These are phyloP conservation scores for Campylorhamphus procurvoides DNA, from an alignment of 2,113 vertebrate species.

Conservation along the genomic window DNA sequence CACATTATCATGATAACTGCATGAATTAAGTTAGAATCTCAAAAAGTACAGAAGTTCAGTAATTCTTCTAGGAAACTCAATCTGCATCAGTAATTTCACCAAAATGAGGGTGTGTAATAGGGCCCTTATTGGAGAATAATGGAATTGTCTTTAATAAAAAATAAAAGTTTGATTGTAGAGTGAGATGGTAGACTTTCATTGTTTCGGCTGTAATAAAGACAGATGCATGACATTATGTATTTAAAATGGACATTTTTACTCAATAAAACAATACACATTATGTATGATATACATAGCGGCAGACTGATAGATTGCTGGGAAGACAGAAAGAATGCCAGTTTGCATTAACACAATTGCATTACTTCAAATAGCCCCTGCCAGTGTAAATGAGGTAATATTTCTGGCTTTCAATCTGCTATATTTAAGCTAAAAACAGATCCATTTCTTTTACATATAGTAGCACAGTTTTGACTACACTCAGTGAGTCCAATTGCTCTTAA, in stretches of 20 bases:
- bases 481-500: neutral
- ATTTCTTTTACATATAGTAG: slow-evolving; percentile 11
- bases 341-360: neutral
- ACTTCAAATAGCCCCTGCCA: neutral
- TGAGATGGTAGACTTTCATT: neutral
- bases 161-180: neutral
- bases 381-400: neutral
- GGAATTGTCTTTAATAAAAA: slow-evolving; percentile 61
- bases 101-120: slow-evolving; percentile 50
- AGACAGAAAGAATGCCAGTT: neutral
- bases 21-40: slow-evolving; percentile 67
- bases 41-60: slow-evolving; percentile 42
- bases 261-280: slow-evolving; percentile 21
- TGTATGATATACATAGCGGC: neutral
- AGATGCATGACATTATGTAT: slow-evolving; percentile 1
- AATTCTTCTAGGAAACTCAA: slow-evolving; percentile 54
- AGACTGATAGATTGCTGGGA: slow-evolving; percentile 11
- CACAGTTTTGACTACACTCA: neutral
- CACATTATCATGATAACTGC: slow-evolving; percentile 39
- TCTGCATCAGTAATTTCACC: slow-evolving; percentile 60
- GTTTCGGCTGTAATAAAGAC: slow-evolving; percentile 9
- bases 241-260: slow-evolving; percentile 44
- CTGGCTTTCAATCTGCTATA: neutral
- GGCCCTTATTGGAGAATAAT: slow-evolving; percentile 52
- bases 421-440: neutral